Conservation (phyloP, 2,888 invertebrate genomes). For the Resseliella maxima region DNA sequence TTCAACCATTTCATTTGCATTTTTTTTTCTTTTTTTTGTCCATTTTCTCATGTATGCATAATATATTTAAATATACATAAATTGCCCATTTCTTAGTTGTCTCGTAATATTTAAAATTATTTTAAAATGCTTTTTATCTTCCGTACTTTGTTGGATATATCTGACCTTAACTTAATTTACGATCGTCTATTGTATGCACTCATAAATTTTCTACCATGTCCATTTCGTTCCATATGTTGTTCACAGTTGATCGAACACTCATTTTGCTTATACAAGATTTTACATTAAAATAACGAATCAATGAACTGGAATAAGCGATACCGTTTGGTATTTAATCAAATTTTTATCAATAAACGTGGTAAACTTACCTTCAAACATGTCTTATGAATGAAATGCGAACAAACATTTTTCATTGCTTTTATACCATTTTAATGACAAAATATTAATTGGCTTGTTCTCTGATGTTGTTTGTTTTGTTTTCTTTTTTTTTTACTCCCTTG, state of each 20-base stretch:
- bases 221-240: slow-evolving; percentile 32
- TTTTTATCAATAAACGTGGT: background rate
- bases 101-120: background rate
- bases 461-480: too few relatives aligned
- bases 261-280: background rate
- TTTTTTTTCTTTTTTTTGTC: too few relatives aligned
- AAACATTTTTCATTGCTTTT: background rate
- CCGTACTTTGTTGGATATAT: background rate
- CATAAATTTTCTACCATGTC: background rate
- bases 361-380: background rate
- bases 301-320: slow-evolving; percentile 54
- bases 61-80: too few relatives aligned
- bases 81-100: background rate
- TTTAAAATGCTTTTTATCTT: background rate
- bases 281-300: slow-evolving; percentile 33
- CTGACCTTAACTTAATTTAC: background rate
- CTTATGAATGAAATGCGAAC: background rate
- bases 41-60: too few relatives aligned
- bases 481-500: background rate
- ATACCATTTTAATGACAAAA: slow-evolving; percentile 26
- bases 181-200: background rate
- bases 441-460: slow-evolving; percentile 2
- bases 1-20: background rate
- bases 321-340: slow-evolving; percentile 14
- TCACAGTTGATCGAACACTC: slow-evolving; percentile 24